These are phyloP conservation scores for Liolophura sinensis DNA, from an alignment of 1,140 invertebrate genomes.

Conservation along the genomic window DNA sequence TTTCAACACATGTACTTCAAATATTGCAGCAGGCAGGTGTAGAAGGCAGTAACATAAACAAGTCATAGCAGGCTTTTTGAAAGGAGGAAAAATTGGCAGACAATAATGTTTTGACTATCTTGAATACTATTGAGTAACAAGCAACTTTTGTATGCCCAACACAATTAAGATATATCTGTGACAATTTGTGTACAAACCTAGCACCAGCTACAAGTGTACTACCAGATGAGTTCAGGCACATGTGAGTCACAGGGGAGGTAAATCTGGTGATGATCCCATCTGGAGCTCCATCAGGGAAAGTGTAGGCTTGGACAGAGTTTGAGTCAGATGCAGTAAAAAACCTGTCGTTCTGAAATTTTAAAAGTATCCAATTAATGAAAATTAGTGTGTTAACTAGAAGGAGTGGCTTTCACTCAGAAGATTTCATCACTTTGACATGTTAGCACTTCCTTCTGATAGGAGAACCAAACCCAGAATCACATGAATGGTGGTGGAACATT, in stretches of 20 bases:
- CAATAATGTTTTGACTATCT: background rate
- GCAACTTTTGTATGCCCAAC: background rate
- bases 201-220: slow-evolving; percentile 67
- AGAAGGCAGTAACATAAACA: background rate
- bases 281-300: slow-evolving; percentile 77
- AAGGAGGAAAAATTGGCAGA: slow-evolving; percentile 1
- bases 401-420: background rate
- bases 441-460: too few species aligned
- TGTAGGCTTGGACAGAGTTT: slow-evolving; percentile 82
- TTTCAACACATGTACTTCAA: too few species aligned
- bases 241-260: slow-evolving; percentile 80
- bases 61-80: background rate
- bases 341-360: slow-evolving; percentile 66
- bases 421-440: too few species aligned
- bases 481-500: too few species aligned
- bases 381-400: background rate
- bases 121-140: background rate
- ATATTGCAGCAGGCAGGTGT: too few species aligned
- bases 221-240: slow-evolving; percentile 66
- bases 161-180: background rate
- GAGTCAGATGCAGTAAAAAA: slow-evolving; percentile 83
- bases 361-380: background rate
- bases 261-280: slow-evolving; percentile 86
- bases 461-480: too few species aligned
- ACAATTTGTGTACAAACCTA: slow-evolving; percentile 59